Conservation (phyloP, 2,888 invertebrate species). For the Conomelus anceps region DNA sequence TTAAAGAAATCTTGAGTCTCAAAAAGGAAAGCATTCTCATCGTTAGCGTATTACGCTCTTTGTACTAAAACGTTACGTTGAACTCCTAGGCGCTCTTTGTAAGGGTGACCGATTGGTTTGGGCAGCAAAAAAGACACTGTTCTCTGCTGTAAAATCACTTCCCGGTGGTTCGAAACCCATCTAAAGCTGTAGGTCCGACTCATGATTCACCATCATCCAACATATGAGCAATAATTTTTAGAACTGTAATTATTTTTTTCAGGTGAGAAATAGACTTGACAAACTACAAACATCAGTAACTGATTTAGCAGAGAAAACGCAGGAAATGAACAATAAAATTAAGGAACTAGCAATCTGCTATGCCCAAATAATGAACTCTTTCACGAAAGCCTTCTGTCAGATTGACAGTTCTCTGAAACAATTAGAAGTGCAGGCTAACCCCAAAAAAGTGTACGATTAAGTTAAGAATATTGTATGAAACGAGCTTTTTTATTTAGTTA, state of each 20-base stretch:
- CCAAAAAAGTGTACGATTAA: slow-evolving; percentile 18
- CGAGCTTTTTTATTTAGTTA: background rate
- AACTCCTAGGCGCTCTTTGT: too few relatives aligned
- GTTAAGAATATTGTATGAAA: background rate
- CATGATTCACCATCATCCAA: background rate
- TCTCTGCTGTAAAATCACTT: too few relatives aligned
- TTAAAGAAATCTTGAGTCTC: too few relatives aligned
- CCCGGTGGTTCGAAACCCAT: too few relatives aligned
- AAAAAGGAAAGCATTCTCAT: too few relatives aligned
- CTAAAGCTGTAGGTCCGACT: too few relatives aligned
- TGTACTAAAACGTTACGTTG: too few relatives aligned
- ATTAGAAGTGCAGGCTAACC: slow-evolving; percentile 16
- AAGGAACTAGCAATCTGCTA: slow-evolving; percentile 4
- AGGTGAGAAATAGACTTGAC: background rate
- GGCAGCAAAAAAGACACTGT: too few relatives aligned
- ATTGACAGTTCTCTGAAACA: slow-evolving; percentile 14
- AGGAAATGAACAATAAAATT: background rate
- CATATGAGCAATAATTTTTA: background rate
- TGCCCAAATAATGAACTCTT: slow-evolving; percentile 17
- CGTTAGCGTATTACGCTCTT: too few relatives aligned
- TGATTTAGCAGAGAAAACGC: background rate
- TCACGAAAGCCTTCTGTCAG: slow-evolving; percentile 16
- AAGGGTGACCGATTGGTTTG: too few relatives aligned
- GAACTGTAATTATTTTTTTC: background rate
- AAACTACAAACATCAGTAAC: background rate